These are phyloP conservation scores for Urocolius indicus DNA, from an alignment of 2,113 vertebrate genomes.

Conservation along the genomic window DNA sequence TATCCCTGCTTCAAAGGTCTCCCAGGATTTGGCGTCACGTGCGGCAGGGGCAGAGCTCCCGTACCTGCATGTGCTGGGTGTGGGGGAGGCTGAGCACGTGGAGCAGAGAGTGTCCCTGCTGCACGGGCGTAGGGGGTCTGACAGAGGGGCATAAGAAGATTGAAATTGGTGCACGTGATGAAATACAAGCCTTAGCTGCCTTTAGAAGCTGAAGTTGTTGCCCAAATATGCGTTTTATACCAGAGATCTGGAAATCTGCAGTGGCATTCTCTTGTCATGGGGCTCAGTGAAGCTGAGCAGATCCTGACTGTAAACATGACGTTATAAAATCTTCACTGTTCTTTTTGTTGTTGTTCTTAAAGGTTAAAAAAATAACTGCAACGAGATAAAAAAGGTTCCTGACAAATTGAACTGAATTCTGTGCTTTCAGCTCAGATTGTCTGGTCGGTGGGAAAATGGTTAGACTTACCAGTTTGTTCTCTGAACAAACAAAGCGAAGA, in stretches of 20 bases:
- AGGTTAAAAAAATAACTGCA: not conserved
- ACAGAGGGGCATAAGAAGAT: not conserved
- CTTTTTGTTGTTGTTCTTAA: not conserved
- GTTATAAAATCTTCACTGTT: not conserved
- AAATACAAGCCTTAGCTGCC: not conserved
- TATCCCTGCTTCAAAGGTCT: not conserved
- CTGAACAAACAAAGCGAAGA: not conserved
- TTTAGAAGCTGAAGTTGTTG: not conserved
- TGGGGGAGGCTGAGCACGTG: fast-evolving
- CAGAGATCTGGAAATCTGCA: not conserved
- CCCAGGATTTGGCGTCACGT: not conserved
- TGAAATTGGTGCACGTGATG: not conserved
- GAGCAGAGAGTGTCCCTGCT: fast-evolving
- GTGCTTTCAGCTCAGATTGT: not conserved
- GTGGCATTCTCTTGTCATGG: not conserved
- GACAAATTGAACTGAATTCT: not conserved
- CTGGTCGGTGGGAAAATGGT: not conserved
- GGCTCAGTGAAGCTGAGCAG: not conserved
- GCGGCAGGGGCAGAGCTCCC: not conserved
- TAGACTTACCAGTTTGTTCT: not conserved
- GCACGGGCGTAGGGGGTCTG: fast-evolving
- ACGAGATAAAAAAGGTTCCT: not conserved
- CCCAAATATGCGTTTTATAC: not conserved
- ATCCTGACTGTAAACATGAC: not conserved
- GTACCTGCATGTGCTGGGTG: not conserved